Evolutionary conservation across 2,888 invertebrate genomes (phyloP), one percentile per base, ranked within the genome.

Genomic region (Phania funesta): DNA sequence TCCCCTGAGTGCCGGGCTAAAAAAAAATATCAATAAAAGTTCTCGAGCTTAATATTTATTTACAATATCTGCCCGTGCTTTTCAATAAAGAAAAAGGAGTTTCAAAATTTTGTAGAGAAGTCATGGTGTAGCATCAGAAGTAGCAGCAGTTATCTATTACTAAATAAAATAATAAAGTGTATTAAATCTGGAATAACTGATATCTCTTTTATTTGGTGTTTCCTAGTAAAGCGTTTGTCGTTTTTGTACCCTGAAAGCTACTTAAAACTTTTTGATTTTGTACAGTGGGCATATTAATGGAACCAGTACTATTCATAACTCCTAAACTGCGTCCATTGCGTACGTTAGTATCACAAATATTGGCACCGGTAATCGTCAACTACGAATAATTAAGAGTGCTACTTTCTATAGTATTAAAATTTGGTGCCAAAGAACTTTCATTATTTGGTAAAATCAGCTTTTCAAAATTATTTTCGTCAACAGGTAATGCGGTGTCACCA

Each of bases 361-460:
- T 52, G n/a, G n/a, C 62, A 13, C 50, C 56, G 26, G 77, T 58
- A 13, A 20, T 54, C 35, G 50, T 38, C 4, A 83, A 29, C 52
- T 84, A 81, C 13, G 80, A 75, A 46, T 86, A 85, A 83, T 83
- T 84, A 20, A 83, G 62, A 2, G 65, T 77, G 64, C 81, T 84
- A 56, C 79, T 84, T 58, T 86, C 86, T 9, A 80, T 65, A 18
- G 65, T 76, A 41, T 48, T 76, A 6, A 82, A 78, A 35, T 52
- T 84, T 6, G 84, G 85, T 1, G 78, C 83, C 20, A 84, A 68
- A 46, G 83, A 64, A 80, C 74, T 58, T 18, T 84, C 85, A 16
- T 83, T 76, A 64, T 81, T 84, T 78, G 84, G 1, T 71, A 80
- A 18, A 54, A 76, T 18, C n/a, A 32, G 46, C 18, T 32, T 78